Percentiles rank a stretch among this genome's conserved stretches.
Evolutionary conservation across 2,113 vertebrate genomes (phyloP).

Genomic region (Erythrolamprus reginae): DNA sequence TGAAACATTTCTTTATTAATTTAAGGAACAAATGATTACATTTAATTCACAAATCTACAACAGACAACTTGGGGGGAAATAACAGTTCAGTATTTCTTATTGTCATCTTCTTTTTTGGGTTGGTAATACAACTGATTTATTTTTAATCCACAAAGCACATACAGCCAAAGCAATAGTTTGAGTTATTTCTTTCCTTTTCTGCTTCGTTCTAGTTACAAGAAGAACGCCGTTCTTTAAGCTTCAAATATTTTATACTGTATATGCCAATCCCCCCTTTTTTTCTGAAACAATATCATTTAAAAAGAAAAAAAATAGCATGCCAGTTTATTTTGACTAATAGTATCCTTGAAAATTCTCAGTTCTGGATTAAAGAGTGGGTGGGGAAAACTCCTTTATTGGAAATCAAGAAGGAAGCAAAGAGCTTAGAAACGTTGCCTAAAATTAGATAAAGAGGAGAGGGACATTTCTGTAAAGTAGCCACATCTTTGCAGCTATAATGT

Average conservation of each 20-base stretch:
- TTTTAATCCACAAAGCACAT: neutral
- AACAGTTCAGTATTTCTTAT: neutral
- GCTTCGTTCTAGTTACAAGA: neutral
- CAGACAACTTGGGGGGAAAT: neutral
- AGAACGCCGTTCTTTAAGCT: neutral
- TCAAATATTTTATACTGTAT: neutral
- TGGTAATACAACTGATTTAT: neutral
- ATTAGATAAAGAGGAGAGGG: neutral
- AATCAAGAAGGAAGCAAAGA: constrained; percentile 6
- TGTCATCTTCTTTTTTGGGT: neutral
- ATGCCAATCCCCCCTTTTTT: neutral
- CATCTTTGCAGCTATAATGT: neutral
- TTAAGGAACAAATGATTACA: neutral
- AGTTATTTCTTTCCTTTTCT: neutral
- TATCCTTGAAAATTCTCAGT: neutral
- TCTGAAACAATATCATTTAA: neutral
- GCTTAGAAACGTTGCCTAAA: neutral
- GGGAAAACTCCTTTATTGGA: constrained; percentile 20
- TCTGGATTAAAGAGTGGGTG: neutral
- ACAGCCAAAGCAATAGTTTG: neutral
- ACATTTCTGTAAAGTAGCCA: neutral
- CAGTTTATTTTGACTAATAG: too few species aligned
- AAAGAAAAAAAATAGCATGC: neutral
- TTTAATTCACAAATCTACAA: neutral
- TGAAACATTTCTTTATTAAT: neutral